phyloP scores from a whole-genome alignment of 2,113 vertebrate species.

The Recurvirostra avosetta region DNA sequence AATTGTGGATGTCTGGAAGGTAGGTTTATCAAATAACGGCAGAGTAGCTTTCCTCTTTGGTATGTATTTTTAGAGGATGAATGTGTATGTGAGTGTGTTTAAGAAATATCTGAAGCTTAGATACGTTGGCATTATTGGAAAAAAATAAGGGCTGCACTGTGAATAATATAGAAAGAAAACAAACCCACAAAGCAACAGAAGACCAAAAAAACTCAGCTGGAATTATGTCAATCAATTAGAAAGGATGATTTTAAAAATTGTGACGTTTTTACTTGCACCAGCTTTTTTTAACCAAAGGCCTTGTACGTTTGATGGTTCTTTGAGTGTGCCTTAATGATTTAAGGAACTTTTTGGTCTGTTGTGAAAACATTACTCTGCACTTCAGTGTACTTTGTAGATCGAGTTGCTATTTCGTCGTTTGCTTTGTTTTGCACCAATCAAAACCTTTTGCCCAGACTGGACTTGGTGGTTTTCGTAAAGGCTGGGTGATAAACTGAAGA shows the following conservation, averaged over 20 bases:
- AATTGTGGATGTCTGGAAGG: no score
- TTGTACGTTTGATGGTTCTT: not conserved
- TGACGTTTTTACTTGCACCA: not conserved
- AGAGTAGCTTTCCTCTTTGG: no score
- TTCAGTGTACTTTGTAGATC: not conserved
- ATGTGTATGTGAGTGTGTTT: no score
- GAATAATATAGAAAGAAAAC: no score
- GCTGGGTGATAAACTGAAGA: not conserved
- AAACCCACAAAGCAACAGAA: no score
- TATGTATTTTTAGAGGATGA: no score
- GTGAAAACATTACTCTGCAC: not conserved
- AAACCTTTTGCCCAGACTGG: not conserved
- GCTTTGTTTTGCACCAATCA: not conserved
- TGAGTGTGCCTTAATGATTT: not conserved
- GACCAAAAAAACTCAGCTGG: no score
- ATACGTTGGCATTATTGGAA: no score
- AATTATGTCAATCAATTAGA: not conserved
- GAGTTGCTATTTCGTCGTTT: not conserved
- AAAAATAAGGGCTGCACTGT: no score
- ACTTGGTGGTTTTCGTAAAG: not conserved
- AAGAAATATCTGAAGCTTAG: no score
- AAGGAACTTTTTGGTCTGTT: not conserved
- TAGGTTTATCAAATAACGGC: no score
- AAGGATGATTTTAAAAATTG: not conserved
- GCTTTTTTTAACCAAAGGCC: not conserved